These are phyloP conservation scores for Nebria salina DNA, from an alignment of 2,888 invertebrate genomes.

Conservation along the genomic window DNA sequence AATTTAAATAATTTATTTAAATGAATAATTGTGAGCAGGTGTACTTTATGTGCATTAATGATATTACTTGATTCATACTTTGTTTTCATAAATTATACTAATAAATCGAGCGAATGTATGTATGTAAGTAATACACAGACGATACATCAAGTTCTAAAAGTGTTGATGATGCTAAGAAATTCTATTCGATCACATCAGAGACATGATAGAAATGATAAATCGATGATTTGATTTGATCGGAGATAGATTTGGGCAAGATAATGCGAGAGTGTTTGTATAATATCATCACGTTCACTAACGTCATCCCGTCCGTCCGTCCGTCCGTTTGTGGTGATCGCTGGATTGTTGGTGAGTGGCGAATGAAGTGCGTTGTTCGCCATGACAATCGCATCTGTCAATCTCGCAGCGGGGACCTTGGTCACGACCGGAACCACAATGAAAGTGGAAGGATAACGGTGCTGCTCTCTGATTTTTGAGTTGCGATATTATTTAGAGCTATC, in stretches of 20 bases:
- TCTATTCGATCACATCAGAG: neutral
- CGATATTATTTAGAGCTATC: too few species aligned
- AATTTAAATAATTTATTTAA: constrained; percentile 45
- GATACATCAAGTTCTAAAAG: too few species aligned
- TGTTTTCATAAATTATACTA: too few species aligned
- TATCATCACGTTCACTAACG: neutral
- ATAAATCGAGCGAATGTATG: too few species aligned
- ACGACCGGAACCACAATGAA: constrained; percentile 16
- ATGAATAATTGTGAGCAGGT: constrained; percentile 45
- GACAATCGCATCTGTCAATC: constrained; percentile 43
- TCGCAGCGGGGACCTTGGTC: constrained; percentile 34
- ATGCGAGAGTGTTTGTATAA: neutral
- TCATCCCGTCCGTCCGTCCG: neutral
- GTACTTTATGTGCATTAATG: neutral
- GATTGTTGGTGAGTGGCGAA: constrained; percentile 20
- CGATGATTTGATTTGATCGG: neutral
- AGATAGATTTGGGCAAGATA: neutral
- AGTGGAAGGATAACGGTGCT: neutral
- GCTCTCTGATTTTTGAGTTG: neutral
- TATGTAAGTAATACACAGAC: too few species aligned
- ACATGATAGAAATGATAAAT: neutral
- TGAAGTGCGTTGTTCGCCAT: constrained; percentile 30
- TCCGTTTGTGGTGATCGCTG: neutral
- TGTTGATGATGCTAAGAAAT: neutral
- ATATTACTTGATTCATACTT: too few species aligned